A percentile compares a stretch with the other conserved stretches of the same genome.
phyloP scores from a whole-genome alignment of 2,113 vertebrate species.

The Cynopterus brachyotis region DNA sequence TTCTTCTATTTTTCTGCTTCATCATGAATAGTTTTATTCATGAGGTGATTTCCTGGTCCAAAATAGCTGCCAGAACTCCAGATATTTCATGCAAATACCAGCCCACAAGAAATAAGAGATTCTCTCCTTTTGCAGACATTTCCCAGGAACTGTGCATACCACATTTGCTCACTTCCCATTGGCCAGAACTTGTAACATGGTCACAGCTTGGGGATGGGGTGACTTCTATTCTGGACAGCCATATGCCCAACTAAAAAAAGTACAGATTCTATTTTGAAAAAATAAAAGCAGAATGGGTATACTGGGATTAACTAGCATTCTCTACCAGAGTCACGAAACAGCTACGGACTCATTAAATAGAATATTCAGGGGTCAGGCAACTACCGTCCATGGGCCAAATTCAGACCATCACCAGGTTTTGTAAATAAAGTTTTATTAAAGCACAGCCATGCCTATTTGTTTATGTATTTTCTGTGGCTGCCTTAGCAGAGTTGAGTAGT shows the following conservation, averaged over 20 bases:
- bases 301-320: background rate
- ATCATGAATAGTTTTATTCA: background rate
- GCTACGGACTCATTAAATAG: background rate
- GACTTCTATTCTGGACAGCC: background rate
- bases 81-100: background rate
- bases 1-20: background rate
- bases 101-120: background rate
- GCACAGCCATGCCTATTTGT: background rate
- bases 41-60: background rate
- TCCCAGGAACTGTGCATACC: background rate
- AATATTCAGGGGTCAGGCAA: background rate
- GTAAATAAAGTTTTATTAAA: constrained; percentile 2
- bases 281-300: background rate
- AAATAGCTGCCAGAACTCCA: background rate
- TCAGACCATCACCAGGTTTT: background rate
- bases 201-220: background rate
- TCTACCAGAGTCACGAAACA: background rate
- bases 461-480: background rate
- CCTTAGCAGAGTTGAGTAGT: background rate
- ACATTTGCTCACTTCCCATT: background rate
- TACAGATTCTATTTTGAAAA: background rate
- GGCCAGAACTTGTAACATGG: background rate
- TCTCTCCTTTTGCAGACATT: background rate
- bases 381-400: background rate
- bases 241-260: background rate